Evolutionary conservation across 1,140 invertebrate species (phyloP).

Genomic region (Dreissena polymorpha): DNA sequence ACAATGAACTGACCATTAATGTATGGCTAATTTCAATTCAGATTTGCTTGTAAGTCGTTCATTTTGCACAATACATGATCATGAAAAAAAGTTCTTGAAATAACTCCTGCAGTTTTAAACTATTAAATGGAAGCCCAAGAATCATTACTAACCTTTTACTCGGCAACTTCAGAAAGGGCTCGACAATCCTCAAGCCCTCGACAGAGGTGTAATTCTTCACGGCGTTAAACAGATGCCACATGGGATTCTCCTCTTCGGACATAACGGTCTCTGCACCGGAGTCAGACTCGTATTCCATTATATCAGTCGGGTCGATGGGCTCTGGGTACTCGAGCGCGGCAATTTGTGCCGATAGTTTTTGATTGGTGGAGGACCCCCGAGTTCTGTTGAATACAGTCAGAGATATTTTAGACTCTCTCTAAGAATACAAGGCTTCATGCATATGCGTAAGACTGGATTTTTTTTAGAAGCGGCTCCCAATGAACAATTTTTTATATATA

Average conservation of each 20-base stretch:
- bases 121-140: too few relatives aligned
- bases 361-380: constrained; percentile 56
- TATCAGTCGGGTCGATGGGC: constrained; percentile 48
- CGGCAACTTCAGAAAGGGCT: constrained; percentile 96
- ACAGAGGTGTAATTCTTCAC: constrained; percentile 87
- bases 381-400: constrained; percentile 13
- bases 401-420: too few relatives aligned
- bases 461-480: too few relatives aligned
- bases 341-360: constrained; percentile 82
- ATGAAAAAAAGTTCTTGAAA: too few relatives aligned
- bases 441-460: too few relatives aligned
- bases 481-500: too few relatives aligned
- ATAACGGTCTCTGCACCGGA: constrained; percentile 69
- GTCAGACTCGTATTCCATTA: constrained; percentile 69
- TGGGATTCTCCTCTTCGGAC: constrained; percentile 69
- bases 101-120: too few relatives aligned
- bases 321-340: constrained; percentile 82
- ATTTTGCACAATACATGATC: too few relatives aligned
- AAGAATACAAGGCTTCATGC: too few relatives aligned
- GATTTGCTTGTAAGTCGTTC: too few relatives aligned
- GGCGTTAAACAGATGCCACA: constrained; percentile 89
- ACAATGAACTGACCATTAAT: too few relatives aligned
- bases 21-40: too few relatives aligned
- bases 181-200: constrained; percentile 86
- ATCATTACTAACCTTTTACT: constrained; percentile 82